phyloP scores from a whole-genome alignment of 2,113 vertebrate genomes.

The Ophiodon elongatus region DNA sequence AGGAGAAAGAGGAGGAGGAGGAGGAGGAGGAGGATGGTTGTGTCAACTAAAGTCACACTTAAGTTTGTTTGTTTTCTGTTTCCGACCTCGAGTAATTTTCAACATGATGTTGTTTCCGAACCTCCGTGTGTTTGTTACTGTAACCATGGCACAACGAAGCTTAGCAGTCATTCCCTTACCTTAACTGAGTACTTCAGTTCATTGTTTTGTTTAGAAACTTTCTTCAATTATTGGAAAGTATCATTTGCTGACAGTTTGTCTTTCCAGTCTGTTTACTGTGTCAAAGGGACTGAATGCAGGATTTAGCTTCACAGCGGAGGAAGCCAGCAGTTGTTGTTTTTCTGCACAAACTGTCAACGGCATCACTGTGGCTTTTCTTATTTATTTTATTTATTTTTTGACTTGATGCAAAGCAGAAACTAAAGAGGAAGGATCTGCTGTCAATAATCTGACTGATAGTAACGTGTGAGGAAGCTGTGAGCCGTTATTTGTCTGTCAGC shows the following conservation, averaged over 20 bases:
- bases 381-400: neutral
- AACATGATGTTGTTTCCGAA: too few species aligned
- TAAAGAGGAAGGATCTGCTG: conserved; percentile 56
- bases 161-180: too few species aligned
- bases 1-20: too few species aligned
- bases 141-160: too few species aligned
- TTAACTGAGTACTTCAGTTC: too few species aligned
- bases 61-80: too few species aligned
- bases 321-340: conserved; percentile 30
- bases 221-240: conserved; percentile 9
- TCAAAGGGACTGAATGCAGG: conserved; percentile 3
- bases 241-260: conserved; percentile 16
- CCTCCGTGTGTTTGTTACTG: too few species aligned
- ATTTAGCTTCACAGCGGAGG: conserved; percentile 45
- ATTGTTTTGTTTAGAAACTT: conserved; percentile 7
- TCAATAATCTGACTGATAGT: conserved; percentile 46
- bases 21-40: too few species aligned
- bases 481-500: conserved; percentile 55
- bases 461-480: conserved; percentile 40
- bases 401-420: conserved; percentile 36
- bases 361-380: neutral
- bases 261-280: neutral
- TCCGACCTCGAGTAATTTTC: too few species aligned
- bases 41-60: too few species aligned
- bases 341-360: conserved; percentile 14